These are phyloP conservation scores for Magallana ariakensis DNA, from an alignment of 1,140 invertebrate species.

Conservation along the genomic window DNA sequence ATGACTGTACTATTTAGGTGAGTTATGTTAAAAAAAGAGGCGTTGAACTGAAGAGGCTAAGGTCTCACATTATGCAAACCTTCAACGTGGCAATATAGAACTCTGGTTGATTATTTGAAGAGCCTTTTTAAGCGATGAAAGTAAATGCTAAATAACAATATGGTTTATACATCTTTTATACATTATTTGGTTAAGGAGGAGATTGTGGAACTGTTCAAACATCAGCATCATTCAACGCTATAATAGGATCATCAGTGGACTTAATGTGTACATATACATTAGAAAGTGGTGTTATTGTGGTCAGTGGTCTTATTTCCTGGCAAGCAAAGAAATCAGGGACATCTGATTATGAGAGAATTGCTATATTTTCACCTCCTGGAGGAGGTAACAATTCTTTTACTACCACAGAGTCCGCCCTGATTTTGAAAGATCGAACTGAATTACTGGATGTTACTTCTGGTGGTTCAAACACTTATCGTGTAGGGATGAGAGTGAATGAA, in stretches of 20 bases:
- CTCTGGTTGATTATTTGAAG: too few species aligned
- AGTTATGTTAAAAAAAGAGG: too few species aligned
- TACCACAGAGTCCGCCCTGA: neutral
- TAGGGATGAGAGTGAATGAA: neutral
- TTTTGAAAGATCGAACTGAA: neutral
- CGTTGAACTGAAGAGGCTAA: too few species aligned
- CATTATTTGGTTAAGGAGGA: too few species aligned
- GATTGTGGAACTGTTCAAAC: too few species aligned
- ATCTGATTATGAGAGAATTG: neutral
- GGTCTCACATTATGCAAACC: too few species aligned
- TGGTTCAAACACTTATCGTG: neutral
- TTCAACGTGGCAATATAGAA: too few species aligned
- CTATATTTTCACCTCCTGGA: neutral
- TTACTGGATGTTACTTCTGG: neutral
- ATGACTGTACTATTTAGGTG: too few species aligned
- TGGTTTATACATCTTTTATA: too few species aligned
- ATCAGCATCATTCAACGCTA: too few species aligned
- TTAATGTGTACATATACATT: neutral
- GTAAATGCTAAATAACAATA: too few species aligned
- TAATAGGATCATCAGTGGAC: neutral
- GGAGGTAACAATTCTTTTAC: neutral
- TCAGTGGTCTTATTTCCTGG: neutral
- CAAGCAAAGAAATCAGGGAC: neutral
- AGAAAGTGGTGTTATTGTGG: neutral
- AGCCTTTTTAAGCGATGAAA: too few species aligned